Conservation (phyloP, 2,113 vertebrate species). For the Aptenodytes forsteri region DNA sequence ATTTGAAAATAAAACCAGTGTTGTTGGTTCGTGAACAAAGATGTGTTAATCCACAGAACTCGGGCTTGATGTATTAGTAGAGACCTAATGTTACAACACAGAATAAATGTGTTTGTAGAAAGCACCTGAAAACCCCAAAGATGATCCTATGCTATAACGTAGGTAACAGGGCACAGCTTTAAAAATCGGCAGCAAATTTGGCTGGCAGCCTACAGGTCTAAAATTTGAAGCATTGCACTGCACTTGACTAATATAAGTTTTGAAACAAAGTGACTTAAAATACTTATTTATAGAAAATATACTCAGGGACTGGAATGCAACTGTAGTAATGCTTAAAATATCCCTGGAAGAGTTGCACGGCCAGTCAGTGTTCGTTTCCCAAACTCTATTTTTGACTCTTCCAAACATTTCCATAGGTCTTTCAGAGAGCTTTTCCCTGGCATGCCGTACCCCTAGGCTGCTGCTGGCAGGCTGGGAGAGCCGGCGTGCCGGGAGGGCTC, state of each 20-base stretch:
- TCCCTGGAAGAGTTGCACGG: not conserved
- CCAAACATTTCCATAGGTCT: not conserved
- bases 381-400: not conserved
- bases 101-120: not conserved
- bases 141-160: not conserved
- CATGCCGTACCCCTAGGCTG: rapidly evolving
- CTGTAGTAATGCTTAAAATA: not conserved
- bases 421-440: not conserved
- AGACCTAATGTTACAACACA: not conserved
- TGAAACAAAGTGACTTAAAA: not conserved
- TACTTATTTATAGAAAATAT: constrained; percentile 9
- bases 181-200: not conserved
- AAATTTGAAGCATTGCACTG: not conserved
- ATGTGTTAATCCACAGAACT: not conserved
- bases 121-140: not conserved
- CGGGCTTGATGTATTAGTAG: not conserved
- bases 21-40: not conserved
- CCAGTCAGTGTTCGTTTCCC: not conserved
- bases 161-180: not conserved
- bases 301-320: not conserved
- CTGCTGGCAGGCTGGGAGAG: not conserved
- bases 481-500: not conserved
- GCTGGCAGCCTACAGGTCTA: not conserved
- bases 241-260: not conserved
- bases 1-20: not conserved